Evolutionary conservation across 1,140 invertebrate genomes (phyloP).

Genomic region (Dreissena polymorpha): DNA sequence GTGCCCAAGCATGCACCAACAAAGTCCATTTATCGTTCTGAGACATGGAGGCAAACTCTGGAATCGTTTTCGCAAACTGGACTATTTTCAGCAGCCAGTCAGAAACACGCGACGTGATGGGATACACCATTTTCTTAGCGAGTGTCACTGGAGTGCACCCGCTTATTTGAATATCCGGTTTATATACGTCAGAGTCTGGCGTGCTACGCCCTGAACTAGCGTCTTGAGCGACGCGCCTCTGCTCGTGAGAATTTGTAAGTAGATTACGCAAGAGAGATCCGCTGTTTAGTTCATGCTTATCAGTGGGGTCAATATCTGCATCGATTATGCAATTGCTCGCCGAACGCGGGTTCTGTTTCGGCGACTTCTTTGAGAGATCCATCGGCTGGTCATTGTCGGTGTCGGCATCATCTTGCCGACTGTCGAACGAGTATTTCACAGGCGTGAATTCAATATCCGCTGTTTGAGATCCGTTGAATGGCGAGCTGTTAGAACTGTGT

Average conservation of each 20-base stretch:
- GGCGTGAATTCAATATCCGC: background rate
- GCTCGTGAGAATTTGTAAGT: background rate
- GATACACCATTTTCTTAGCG: conserved; percentile 78
- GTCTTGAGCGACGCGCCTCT: conserved; percentile 9
- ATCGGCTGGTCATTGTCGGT: conserved; percentile 37
- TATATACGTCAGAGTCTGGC: conserved; percentile 39
- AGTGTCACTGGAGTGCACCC: conserved; percentile 72
- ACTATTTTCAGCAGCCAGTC: conserved; percentile 78
- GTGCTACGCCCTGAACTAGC: conserved; percentile 48
- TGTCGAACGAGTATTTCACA: no score
- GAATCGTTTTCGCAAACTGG: conserved; percentile 75
- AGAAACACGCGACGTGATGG: conserved; percentile 76
- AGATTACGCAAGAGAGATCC: conserved; percentile 49
- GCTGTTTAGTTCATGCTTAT: background rate
- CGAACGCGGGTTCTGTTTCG: conserved; percentile 28
- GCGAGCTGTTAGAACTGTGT: conserved; percentile 5
- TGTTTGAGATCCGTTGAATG: conserved; percentile 22
- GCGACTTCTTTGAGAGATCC: conserved; percentile 24
- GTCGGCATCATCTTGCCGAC: background rate
- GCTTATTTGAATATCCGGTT: conserved; percentile 48
- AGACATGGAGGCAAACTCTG: conserved; percentile 72
- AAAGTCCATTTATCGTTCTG: conserved; percentile 76
- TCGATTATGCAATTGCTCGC: background rate
- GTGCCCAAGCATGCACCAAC: conserved; percentile 74
- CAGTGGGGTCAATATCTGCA: background rate